phyloP scores from a whole-genome alignment of 2,888 invertebrate genomes.

The Hirtodrosophila duncani region DNA sequence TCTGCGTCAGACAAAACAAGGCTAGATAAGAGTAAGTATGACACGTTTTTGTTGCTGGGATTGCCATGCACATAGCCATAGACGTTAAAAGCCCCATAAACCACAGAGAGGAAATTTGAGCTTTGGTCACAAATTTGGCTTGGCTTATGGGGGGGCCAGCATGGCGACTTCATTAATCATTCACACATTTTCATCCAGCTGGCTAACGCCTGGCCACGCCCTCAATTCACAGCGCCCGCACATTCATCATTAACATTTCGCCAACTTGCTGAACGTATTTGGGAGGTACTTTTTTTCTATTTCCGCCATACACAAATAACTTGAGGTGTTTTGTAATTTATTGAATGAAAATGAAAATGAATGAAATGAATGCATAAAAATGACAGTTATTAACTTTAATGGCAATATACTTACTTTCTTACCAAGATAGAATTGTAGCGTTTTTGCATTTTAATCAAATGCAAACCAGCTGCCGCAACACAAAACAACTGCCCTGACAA shows the following conservation, averaged over 20 bases:
- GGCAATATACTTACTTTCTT: constrained; percentile 25
- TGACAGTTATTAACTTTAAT: constrained; percentile 64
- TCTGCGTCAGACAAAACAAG: too few species aligned
- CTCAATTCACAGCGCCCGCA: constrained; percentile 6
- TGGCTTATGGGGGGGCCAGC: constrained; percentile 13
- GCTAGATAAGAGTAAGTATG: too few species aligned
- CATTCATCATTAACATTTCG: constrained; percentile 66
- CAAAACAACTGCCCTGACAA: not conserved
- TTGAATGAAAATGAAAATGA: too few species aligned
- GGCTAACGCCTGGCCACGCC: constrained; percentile 17
- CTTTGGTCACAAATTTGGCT: constrained; percentile 15
- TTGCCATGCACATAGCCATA: constrained; percentile 11
- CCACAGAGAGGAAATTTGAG: constrained; percentile 19
- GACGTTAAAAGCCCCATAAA: constrained; percentile 1
- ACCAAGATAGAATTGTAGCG: not conserved
- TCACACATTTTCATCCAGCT: constrained; percentile 57
- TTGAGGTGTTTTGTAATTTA: constrained; percentile 41
- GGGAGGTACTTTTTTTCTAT: constrained; percentile 38
- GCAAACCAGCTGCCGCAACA: constrained; percentile 37
- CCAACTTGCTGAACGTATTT: constrained; percentile 36
- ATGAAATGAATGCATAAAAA: constrained; percentile 60
- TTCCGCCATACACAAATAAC: constrained; percentile 40
- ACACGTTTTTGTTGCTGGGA: too few species aligned
- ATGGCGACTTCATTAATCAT: constrained; percentile 56
- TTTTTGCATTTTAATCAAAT: constrained; percentile 59